These are phyloP conservation scores for Ennomos quercinarius DNA, from an alignment of 2,888 invertebrate genomes.

Conservation along the genomic window DNA sequence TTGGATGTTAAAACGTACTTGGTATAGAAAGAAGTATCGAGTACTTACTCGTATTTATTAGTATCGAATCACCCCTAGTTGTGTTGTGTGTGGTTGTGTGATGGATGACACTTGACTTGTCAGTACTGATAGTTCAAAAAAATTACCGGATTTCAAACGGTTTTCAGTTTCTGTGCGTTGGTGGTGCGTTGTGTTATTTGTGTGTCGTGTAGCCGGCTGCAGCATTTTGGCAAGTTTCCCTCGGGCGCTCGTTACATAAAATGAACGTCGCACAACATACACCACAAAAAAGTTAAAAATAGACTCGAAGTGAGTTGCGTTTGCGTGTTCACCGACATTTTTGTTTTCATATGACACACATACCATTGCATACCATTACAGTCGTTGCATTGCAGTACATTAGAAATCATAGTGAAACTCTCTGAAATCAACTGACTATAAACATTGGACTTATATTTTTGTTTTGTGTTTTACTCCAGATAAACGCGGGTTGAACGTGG, in stretches of 20 bases:
- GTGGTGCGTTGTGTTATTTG: slow-evolving; percentile 29
- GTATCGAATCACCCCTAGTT: too few relatives aligned
- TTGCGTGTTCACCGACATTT: slow-evolving; percentile 70
- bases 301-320: slow-evolving; percentile 78
- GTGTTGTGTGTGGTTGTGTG: too few relatives aligned
- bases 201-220: slow-evolving; percentile 40
- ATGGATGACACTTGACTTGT: too few relatives aligned
- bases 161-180: slow-evolving; percentile 56
- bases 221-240: slow-evolving; percentile 82
- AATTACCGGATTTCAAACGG: slow-evolving; percentile 78
- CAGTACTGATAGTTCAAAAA: slow-evolving; percentile 63
- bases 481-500: slow-evolving; percentile 50
- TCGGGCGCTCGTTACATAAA: slow-evolving; percentile 75
- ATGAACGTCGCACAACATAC: slow-evolving; percentile 68
- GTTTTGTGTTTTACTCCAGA: slow-evolving; percentile 57
- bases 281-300: slow-evolving; percentile 79
- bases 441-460: slow-evolving; percentile 70
- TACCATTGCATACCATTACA: too few relatives aligned
- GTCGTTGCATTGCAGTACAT: slow-evolving; percentile 59
- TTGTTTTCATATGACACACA: slow-evolving; percentile 82
- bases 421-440: slow-evolving; percentile 70
- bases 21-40: too few relatives aligned
- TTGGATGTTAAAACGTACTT: too few relatives aligned
- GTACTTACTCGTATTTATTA: too few relatives aligned
- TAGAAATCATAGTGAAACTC: slow-evolving; percentile 80